Evolutionary conservation across 2,113 vertebrate genomes (phyloP), one percentile per base, ranked within the genome.

Genomic region (Menidia beryllina): DNA sequence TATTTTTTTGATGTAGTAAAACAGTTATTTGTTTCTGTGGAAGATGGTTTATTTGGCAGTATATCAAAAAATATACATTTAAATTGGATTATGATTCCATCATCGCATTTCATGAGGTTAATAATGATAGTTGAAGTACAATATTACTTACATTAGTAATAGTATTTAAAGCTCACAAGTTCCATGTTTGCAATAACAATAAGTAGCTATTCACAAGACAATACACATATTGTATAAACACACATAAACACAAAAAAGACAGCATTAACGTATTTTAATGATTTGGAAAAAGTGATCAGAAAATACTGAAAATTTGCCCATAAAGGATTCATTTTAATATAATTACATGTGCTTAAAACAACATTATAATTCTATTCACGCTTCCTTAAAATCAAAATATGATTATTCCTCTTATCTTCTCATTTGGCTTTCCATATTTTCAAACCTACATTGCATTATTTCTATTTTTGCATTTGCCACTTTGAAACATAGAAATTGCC

Each of bases 391-490:
- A 26, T 43, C 25, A 14, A 62, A 34, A 1, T 71, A 11, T 24
- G 5, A 21, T 51, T 0, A 27, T 26, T 50, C 7, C 2, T 53
- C 20, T 34, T 19, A 39, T 39, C 20, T 34, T 51, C 30, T 43
- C 30, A 50, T 41, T 62, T 62, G 34, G 41, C 25, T 54, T 55
- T 17, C 23, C 1, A 39, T 58, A 38, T 23, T 54, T 70, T 54
- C n/a, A 65, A 77, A 59, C 25, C 47, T 14, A 49, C 34, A 50
- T 9, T 77, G 71, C 63, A 38, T 54, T 27, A 45, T 36, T 38
- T 34, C 47, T 59, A 23, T 58, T 64, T n/a, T 48, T 39, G 49
- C 14, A 63, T 53, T 34, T 26, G 30, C 47, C 27, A 43, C 21
- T 9, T 13, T 69, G 60, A 58, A 43, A 51, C 43, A 55, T 30